Percentiles rank a stretch among this genome's conserved stretches.
Evolutionary conservation across 2,888 invertebrate genomes (phyloP).

Genomic region (Mystacides longicornis): DNA sequence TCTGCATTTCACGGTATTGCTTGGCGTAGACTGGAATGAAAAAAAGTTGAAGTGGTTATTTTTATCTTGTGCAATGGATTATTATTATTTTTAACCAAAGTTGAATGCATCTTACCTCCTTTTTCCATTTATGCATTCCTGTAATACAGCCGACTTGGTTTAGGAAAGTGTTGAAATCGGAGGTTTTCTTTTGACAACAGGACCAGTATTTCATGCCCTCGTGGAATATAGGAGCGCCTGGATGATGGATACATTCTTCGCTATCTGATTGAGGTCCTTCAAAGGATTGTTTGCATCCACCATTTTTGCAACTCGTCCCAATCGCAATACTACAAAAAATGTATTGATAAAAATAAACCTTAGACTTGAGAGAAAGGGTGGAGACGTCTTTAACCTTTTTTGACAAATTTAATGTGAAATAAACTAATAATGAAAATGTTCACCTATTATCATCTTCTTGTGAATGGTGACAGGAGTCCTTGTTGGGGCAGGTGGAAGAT

Average conservation of each 20-base stretch:
- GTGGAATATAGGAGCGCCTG: conserved; percentile 89
- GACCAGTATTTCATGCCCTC: conserved; percentile 98
- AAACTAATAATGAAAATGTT: conserved; percentile 4
- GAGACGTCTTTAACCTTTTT: too few species aligned
- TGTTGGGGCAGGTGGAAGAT: conserved; percentile 16
- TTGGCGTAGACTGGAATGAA: conserved; percentile 41
- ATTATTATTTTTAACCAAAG: not conserved
- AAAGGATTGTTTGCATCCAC: conserved; percentile 67
- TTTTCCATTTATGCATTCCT: conserved; percentile 82
- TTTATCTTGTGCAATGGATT: not conserved
- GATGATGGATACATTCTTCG: conserved; percentile 69
- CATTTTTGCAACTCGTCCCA: conserved; percentile 81
- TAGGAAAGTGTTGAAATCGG: conserved; percentile 89
- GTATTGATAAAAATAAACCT: not conserved
- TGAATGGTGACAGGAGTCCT: conserved; percentile 9
- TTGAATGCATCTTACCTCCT: conserved; percentile 51
- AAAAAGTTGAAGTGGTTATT: not conserved
- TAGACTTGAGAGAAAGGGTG: not conserved
- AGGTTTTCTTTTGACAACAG: conserved; percentile 87
- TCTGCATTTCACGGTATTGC: conserved; percentile 61
- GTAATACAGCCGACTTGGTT: conserved; percentile 83
- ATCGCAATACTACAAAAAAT: conserved; percentile 43
- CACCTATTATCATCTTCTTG: conserved; percentile 11
- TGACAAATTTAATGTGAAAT: not conserved
- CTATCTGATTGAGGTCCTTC: conserved; percentile 56